Evolutionary conservation across 2,797 vertebrate genomes (phyloP).

Genomic region (Acrossocheilus fasciatus): DNA sequence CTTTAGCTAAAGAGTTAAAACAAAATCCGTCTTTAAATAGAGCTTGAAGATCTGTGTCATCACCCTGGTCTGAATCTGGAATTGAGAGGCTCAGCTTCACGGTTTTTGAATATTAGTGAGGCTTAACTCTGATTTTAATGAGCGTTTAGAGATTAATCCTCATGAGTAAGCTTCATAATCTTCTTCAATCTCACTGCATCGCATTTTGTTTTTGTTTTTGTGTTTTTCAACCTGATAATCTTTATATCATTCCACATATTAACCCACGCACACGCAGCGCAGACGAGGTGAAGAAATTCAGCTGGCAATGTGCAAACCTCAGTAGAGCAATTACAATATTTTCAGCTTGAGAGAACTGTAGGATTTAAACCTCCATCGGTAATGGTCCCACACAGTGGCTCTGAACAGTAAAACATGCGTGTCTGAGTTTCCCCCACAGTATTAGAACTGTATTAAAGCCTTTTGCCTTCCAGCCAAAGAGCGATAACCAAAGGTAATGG

Average conservation of each 20-base stretch:
- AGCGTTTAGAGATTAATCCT: conserved; percentile 39
- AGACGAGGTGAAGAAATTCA: neutral
- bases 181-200: conserved; percentile 1
- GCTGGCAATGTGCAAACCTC: conserved; percentile 21
- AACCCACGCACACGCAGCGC: neutral
- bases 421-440: conserved; percentile 20
- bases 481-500: neutral
- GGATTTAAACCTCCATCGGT: conserved; percentile 33
- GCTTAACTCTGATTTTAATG: conserved; percentile 36
- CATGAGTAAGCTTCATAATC: conserved; percentile 41
- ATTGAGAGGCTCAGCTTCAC: conserved; percentile 10
- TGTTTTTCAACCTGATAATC: conserved; percentile 25
- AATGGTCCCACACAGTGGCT: conserved; percentile 16
- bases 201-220: conserved; percentile 19
- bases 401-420: conserved; percentile 33
- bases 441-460: conserved; percentile 17
- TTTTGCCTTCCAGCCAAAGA: conserved; percentile 6
- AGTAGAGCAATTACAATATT: conserved; percentile 32
- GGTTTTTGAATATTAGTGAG: conserved; percentile 23
- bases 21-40: neutral
- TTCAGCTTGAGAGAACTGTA: conserved; percentile 38
- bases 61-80: conserved; percentile 25
- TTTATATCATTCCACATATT: conserved; percentile 35
- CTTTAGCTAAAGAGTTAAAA: conserved; percentile 1
- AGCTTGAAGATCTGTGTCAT: conserved; percentile 28